These are phyloP conservation scores for Rhingia campestris DNA, from an alignment of 2,888 invertebrate species.

Conservation along the genomic window DNA sequence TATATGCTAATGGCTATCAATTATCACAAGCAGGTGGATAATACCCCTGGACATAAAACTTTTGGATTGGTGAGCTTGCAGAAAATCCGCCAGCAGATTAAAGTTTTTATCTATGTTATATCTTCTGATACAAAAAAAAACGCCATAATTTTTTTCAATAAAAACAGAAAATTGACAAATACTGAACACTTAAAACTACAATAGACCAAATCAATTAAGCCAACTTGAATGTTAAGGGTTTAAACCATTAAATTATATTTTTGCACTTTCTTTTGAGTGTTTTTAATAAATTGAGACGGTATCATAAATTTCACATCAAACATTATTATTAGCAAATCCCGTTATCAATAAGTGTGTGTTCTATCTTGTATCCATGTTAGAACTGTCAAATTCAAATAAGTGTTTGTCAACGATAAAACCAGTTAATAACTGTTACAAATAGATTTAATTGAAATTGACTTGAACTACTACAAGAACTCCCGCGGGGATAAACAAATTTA, in stretches of 20 bases:
- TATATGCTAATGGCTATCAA: too few relatives aligned
- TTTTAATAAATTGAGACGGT: constrained; percentile 10
- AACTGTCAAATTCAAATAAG: constrained; percentile 11
- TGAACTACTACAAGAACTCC: constrained; percentile 46
- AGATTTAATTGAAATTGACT: constrained; percentile 27
- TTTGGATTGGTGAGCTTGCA: too few relatives aligned
- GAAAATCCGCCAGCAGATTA: too few relatives aligned
- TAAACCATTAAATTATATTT: not conserved
- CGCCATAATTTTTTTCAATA: too few relatives aligned
- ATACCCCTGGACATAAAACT: too few relatives aligned
- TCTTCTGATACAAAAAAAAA: too few relatives aligned
- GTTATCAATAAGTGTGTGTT: constrained; percentile 9
- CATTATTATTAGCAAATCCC: not conserved
- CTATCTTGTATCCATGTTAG: not conserved
- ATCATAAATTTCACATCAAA: constrained; percentile 3
- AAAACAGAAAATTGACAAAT: too few relatives aligned
- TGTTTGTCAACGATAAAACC: constrained; percentile 15
- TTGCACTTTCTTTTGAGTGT: not conserved
- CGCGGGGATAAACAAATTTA: too few relatives aligned
- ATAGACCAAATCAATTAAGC: too few relatives aligned
- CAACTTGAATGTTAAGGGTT: not conserved
- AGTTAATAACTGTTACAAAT: not conserved
- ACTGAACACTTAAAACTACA: too few relatives aligned
- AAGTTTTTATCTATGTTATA: too few relatives aligned
- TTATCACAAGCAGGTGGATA: too few relatives aligned